Evolutionary conservation across 2,888 invertebrate species (phyloP).

Genomic region (Drosophila histrio): DNA sequence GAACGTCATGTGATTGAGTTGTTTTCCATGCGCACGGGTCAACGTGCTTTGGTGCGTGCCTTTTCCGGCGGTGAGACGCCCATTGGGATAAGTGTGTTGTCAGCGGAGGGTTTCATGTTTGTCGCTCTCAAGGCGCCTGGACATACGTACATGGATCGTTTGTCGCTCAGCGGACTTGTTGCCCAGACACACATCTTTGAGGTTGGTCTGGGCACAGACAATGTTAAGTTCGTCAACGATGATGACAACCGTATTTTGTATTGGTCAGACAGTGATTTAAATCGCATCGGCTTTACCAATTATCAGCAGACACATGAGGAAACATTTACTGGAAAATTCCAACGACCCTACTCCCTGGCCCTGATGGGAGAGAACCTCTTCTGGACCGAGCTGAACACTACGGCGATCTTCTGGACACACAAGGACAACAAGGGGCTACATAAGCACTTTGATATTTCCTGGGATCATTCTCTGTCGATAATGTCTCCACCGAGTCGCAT

Average conservation of each 20-base stretch:
- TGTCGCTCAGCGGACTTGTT: conserved; percentile 88
- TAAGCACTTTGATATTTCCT: conserved; percentile 80
- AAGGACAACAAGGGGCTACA: conserved; percentile 83
- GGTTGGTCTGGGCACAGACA: conserved; percentile 81
- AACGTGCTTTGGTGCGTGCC: conserved; percentile 87
- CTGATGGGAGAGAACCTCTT: conserved; percentile 88
- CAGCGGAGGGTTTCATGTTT: conserved; percentile 86
- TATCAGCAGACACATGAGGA: conserved; percentile 86
- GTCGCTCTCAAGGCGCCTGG: conserved; percentile 85
- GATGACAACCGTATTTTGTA: conserved; percentile 86
- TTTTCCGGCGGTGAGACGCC: conserved; percentile 87
- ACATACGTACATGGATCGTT: conserved; percentile 87
- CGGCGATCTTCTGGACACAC: conserved; percentile 87
- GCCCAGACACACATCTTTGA: conserved; percentile 82
- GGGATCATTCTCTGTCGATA: too few relatives aligned
- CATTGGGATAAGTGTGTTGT: conserved; percentile 88
- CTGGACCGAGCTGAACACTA: conserved; percentile 87
- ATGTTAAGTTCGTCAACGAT: conserved; percentile 83
- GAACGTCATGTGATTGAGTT: conserved; percentile 88
- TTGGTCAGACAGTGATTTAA: conserved; percentile 88
- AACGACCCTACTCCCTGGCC: conserved; percentile 86
- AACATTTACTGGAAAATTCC: conserved; percentile 84
- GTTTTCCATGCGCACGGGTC: conserved; percentile 86
- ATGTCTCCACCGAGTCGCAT: too few relatives aligned
- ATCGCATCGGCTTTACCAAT: conserved; percentile 87